Base-by-base conservation (phyloP, 2,113 vertebrate species). In the Ameiurus melas region DNA sequence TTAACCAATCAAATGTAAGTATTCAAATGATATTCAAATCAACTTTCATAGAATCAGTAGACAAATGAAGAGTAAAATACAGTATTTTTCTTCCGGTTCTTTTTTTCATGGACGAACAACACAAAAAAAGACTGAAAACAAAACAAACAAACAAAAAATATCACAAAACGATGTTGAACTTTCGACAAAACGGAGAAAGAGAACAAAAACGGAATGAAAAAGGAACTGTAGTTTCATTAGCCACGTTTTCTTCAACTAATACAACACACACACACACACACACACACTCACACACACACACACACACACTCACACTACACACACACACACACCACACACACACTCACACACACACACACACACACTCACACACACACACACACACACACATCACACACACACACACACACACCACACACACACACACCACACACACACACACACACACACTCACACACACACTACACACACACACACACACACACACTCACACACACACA, bases 1-100 rank as follows among this genome's bases (percentile, higher is more conserved):
- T 92, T 92, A 90, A 91, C 84, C 85, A 84, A 87, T 89, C 55
- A 78, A 91, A 93, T 86, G 33, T 77, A 57, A 86, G 55, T 77
- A 86, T 86, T 86, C 12, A 77, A 71, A 27, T 57, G 20, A 47
- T 86, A 43, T 86, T 77, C 9, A 77, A 47, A 77, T 57, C 70
- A 77, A 14, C 25, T 77, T 86, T 77, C 39, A 30, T 86, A 86
- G 71, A 60, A 84, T 91, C 90, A 73, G 30, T 86, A 62, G 88
- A 43, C 55, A 43, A 75, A 58, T 2, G 51, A 58, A 16, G 66
- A 55, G 2, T 25, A 17, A 39, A 58, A 27, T 9, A 62, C 71
- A 30, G 30, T 43, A 47, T 85, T 77, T 86, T 43, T 43, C 47
- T 43, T 58, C 33, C 1, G 47, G 58, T 85, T 33, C 36, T 43